These are phyloP conservation scores for Papilio xuthus DNA, from an alignment of 1,140 invertebrate species.

Conservation along the genomic window DNA sequence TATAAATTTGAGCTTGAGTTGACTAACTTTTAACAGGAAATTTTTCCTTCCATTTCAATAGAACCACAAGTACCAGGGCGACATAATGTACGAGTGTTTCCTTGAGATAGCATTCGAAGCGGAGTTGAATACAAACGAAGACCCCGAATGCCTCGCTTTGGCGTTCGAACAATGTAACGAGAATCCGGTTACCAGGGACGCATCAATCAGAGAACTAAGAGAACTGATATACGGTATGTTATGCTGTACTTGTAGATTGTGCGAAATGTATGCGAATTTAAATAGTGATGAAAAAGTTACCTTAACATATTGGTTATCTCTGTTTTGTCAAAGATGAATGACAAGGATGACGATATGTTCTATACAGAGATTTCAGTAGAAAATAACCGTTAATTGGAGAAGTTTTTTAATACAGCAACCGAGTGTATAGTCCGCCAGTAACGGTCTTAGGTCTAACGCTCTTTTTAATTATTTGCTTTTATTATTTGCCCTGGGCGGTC, in stretches of 20 bases:
- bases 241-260: not conserved
- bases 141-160: slow-evolving; percentile 61
- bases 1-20: too few relatives aligned
- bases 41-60: slow-evolving; percentile 23
- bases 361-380: too few relatives aligned
- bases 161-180: slow-evolving; percentile 66
- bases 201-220: slow-evolving; percentile 62
- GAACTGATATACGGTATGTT: slow-evolving; percentile 67
- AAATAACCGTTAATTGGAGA: too few relatives aligned
- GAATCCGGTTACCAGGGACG: slow-evolving; percentile 56
- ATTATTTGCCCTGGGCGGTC: too few relatives aligned
- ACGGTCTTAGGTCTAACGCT: too few relatives aligned
- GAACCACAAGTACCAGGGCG: slow-evolving; percentile 42
- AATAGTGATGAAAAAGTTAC: not conserved
- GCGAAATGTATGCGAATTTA: not conserved
- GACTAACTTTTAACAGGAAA: too few relatives aligned
- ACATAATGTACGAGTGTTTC: slow-evolving; percentile 69
- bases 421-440: too few relatives aligned
- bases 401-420: too few relatives aligned
- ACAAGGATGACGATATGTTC: too few relatives aligned
- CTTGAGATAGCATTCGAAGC: slow-evolving; percentile 72
- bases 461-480: too few relatives aligned
- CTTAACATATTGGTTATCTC: too few relatives aligned
- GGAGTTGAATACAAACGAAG: slow-evolving; percentile 64
- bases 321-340: too few relatives aligned